These are phyloP conservation scores for Clarias gariepinus DNA, from an alignment of 2,113 vertebrate genomes.

Conservation along the genomic window DNA sequence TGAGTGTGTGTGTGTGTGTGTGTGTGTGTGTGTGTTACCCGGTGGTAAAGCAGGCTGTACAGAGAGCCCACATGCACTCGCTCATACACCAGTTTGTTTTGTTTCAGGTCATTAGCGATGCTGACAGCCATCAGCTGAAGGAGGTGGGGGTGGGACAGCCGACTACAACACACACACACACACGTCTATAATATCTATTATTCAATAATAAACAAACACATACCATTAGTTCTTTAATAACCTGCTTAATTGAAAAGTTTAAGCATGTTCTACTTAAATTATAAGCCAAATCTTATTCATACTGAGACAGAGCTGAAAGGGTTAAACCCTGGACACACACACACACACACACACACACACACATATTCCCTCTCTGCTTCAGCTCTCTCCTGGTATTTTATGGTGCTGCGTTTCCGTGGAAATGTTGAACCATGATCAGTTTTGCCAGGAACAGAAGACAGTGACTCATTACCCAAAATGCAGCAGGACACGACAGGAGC, in stretches of 20 bases:
- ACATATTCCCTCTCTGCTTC: neutral
- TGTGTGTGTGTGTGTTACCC: conserved; percentile 37
- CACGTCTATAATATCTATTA: neutral
- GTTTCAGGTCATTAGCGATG: conserved; percentile 54
- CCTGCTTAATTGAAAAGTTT: neutral
- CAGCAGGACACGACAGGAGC: neutral
- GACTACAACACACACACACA: conserved; percentile 53
- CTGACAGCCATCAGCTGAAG: conserved; percentile 73
- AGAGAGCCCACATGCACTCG: conserved; percentile 70
- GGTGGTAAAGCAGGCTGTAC: conserved; percentile 62
- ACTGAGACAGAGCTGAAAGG: neutral
- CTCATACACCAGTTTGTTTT: conserved; percentile 69
- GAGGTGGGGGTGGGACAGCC: conserved; percentile 69
- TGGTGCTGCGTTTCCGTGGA: neutral
- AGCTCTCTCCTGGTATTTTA: neutral
- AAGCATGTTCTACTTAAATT: neutral
- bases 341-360: neutral
- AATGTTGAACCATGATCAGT: neutral
- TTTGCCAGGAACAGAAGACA: neutral
- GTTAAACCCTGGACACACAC: neutral
- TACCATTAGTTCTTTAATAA: neutral
- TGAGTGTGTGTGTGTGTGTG: neutral
- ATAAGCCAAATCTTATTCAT: neutral
- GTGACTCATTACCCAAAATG: neutral
- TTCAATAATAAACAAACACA: neutral